Evolutionary conservation across 2,113 vertebrate species (phyloP).

Genomic region (Oxyura jamaicensis): DNA sequence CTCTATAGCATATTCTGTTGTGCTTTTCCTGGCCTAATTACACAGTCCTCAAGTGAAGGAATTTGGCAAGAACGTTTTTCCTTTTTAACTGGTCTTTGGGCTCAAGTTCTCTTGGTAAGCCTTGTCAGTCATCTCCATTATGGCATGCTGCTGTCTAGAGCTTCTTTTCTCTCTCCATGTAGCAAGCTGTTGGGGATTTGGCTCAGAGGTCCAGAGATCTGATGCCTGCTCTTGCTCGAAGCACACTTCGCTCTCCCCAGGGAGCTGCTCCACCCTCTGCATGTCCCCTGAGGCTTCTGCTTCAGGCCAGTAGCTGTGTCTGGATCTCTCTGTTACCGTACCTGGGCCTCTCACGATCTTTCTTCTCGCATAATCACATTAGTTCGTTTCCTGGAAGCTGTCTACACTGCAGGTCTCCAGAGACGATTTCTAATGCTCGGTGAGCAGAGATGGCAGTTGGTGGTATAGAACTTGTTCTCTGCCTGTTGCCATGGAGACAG

Average conservation of each 20-base stretch:
- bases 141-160: neutral
- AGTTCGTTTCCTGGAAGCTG: constrained; percentile 32
- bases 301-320: neutral
- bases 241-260: neutral
- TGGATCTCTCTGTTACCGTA: neutral
- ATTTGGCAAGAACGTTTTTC: constrained; percentile 43
- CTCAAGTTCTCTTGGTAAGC: constrained; percentile 2
- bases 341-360: neutral
- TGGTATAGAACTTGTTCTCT: neutral
- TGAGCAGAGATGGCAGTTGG: neutral
- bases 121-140: neutral
- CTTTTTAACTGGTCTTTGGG: neutral
- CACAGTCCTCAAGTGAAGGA: neutral
- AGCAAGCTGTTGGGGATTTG: neutral
- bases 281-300: neutral
- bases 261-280: neutral
- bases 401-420: neutral
- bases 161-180: neutral
- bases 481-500: neutral
- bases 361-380: neutral
- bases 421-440: neutral
- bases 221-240: neutral
- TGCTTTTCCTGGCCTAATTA: constrained; percentile 60
- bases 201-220: neutral
- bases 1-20: neutral